These are phyloP conservation scores for Zaprionus tsacasi DNA, from an alignment of 1,140 invertebrate genomes.

Conservation along the genomic window DNA sequence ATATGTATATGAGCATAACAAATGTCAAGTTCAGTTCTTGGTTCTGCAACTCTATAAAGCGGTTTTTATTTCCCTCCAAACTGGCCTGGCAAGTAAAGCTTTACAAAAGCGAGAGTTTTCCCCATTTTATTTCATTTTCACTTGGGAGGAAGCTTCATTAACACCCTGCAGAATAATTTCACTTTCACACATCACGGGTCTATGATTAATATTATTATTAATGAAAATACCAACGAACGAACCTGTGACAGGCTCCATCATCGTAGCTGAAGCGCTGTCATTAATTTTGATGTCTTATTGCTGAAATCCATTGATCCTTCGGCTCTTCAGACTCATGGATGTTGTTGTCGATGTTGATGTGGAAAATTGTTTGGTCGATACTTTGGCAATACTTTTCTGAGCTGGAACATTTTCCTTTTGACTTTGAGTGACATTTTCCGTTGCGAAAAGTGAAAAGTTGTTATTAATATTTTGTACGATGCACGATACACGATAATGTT, in stretches of 20 bases:
- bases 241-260: conserved; percentile 13
- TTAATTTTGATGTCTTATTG: conserved; percentile 59
- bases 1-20: background rate
- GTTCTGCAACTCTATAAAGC: background rate
- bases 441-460: conserved; percentile 80
- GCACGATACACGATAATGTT: conserved; percentile 52
- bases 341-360: conserved; percentile 26
- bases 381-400: background rate
- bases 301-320: conserved; percentile 49
- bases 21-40: background rate
- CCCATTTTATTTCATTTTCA: conserved; percentile 19
- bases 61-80: background rate
- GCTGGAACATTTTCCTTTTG: conserved; percentile 51
- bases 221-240: conserved; percentile 44
- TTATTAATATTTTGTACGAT: conserved; percentile 61
- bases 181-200: conserved; percentile 55
- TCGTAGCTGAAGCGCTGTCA: conserved; percentile 25
- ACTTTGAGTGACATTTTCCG: conserved; percentile 81
- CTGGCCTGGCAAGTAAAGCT: background rate
- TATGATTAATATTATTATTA: conserved; percentile 36
- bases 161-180: conserved; percentile 63
- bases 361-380: conserved; percentile 71
- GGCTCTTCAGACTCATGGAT: conserved; percentile 22
- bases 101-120: background rate
- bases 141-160: conserved; percentile 31